phyloP scores from a whole-genome alignment of 2,888 invertebrate species.

The Plusia festucae region DNA sequence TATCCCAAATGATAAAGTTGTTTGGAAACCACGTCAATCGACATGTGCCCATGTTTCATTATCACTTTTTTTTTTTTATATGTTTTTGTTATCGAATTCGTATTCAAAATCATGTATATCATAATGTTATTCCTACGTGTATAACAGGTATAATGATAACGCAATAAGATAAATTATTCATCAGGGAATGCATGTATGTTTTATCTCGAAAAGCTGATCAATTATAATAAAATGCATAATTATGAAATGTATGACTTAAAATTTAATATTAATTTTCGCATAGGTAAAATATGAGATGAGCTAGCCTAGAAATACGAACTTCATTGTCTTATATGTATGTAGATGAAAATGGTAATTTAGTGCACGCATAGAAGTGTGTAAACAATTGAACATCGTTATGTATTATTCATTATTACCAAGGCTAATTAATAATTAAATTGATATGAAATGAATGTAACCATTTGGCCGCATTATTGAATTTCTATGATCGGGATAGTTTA shows the following conservation, averaged over 20 bases:
- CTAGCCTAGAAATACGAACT: not conserved
- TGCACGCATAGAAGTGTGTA: not conserved
- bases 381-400: not conserved
- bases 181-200: constrained; percentile 31
- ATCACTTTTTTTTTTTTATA: no score
- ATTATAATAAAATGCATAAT: constrained; percentile 21
- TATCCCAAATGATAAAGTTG: no score
- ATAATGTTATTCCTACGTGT: constrained; percentile 12
- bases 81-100: not conserved
- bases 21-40: no score
- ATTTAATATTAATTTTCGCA: not conserved
- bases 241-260: not conserved
- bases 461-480: no score
- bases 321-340: constrained; percentile 1
- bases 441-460: not conserved
- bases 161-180: constrained; percentile 40
- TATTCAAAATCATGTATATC: not conserved
- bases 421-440: not conserved
- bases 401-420: not conserved
- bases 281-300: not conserved
- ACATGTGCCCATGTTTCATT: no score
- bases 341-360: constrained; percentile 4
- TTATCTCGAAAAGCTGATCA: constrained; percentile 26
- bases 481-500: no score
- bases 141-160: constrained; percentile 25